These are phyloP conservation scores for Sarcoramphus papa DNA, from an alignment of 2,797 vertebrate species.

Conservation along the genomic window DNA sequence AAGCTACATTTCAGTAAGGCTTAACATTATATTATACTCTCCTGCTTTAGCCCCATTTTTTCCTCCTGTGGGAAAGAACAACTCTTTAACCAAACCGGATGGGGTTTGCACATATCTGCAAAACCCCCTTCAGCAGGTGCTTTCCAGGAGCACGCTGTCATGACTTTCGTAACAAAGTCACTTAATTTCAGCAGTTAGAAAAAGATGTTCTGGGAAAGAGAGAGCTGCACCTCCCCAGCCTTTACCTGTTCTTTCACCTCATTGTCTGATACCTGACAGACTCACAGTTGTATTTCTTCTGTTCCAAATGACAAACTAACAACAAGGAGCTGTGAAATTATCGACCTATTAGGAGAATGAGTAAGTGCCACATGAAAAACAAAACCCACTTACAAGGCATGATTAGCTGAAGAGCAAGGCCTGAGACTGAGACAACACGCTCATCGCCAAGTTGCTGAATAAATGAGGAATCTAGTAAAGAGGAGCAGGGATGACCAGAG, in stretches of 20 bases:
- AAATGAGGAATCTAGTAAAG: background rate
- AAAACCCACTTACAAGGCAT: slow-evolving; percentile 24
- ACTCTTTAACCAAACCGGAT: background rate
- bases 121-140: background rate
- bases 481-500: background rate
- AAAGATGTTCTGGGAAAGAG: background rate
- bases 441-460: background rate
- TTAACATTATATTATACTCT: background rate
- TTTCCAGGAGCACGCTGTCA: background rate
- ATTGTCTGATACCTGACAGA: background rate
- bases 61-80: background rate
- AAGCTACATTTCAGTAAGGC: background rate
- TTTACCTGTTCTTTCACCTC: background rate
- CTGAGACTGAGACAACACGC: background rate
- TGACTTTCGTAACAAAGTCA: background rate
- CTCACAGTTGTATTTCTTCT: background rate
- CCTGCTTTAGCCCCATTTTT: background rate
- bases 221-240: background rate
- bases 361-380: slow-evolving; percentile 39
- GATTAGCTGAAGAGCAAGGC: background rate
- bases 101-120: background rate
- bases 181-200: background rate
- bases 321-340: slow-evolving; percentile 35
- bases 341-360: slow-evolving; percentile 25
- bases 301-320: background rate